Conservation (phyloP, 2,797 vertebrate species). For the Pagetopsis macropterus region DNA sequence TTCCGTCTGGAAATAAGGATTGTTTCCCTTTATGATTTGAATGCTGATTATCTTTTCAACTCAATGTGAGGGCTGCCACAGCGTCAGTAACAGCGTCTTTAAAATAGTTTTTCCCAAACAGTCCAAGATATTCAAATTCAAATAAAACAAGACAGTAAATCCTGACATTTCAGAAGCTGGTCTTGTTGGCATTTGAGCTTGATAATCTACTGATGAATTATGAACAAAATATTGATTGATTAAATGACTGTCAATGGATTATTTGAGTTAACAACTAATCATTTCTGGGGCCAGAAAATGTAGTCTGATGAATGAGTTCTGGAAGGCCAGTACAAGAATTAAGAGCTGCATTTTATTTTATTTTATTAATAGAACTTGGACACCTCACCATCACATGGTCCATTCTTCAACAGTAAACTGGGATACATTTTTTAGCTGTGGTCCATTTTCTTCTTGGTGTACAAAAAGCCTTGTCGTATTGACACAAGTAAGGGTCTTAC, state of each 20-base stretch:
- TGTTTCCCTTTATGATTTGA: constrained; percentile 1
- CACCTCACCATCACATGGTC: not conserved
- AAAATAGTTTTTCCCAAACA: not conserved
- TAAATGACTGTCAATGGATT: not conserved
- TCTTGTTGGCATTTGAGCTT: not conserved
- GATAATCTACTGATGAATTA: not conserved
- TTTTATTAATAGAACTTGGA: too few relatives aligned
- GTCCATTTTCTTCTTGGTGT: not conserved
- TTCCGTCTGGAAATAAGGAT: not conserved
- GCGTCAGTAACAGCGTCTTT: not conserved
- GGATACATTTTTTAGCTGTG: not conserved
- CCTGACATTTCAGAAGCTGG: not conserved
- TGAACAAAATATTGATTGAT: too few relatives aligned
- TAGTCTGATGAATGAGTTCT: not conserved
- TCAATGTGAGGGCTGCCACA: not conserved
- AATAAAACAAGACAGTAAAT: not conserved
- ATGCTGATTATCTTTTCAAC: not conserved
- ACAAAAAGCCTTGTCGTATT: not conserved
- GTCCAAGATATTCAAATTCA: not conserved
- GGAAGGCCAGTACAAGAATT: too few relatives aligned
- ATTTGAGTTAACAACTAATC: not conserved
- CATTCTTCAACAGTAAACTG: not conserved
- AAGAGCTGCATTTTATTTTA: not conserved
- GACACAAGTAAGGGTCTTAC: not conserved
- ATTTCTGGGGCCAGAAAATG: not conserved